These are phyloP conservation scores for Sarcophilus harrisii DNA, from an alignment of 2,797 vertebrate species.

Conservation along the genomic window DNA sequence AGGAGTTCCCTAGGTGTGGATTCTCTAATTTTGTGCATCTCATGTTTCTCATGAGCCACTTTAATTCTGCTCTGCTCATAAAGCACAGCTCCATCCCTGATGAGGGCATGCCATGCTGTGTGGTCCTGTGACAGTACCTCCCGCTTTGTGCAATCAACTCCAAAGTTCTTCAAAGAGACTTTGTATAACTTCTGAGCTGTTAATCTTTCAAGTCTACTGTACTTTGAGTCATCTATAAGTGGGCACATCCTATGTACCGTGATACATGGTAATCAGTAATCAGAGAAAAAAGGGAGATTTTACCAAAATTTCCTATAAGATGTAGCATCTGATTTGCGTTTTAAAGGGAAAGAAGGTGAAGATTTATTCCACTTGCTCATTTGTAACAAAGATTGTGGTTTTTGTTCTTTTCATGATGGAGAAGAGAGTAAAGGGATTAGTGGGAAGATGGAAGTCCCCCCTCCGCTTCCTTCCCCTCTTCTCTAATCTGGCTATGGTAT, in stretches of 20 bases:
- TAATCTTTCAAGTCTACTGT: neutral
- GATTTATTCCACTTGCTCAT: neutral
- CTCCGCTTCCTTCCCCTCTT: no score
- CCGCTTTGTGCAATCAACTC: neutral
- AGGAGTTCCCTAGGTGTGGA: neutral
- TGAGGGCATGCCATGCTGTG: neutral
- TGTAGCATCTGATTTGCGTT: neutral
- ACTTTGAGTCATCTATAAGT: neutral
- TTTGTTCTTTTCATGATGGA: neutral
- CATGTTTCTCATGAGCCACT: neutral
- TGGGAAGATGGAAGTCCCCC: neutral
- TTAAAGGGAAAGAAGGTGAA: neutral
- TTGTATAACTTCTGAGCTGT: neutral
- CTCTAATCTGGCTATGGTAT: neutral
- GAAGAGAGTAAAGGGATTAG: neutral
- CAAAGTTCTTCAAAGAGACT: neutral
- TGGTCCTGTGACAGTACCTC: neutral
- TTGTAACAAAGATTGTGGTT: neutral
- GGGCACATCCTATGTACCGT: neutral
- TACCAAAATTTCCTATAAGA: neutral
- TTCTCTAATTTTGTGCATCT: neutral
- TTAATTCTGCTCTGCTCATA: neutral
- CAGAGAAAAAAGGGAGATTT: neutral
- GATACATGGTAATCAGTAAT: neutral
- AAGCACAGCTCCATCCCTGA: neutral